Percentiles rank a stretch among this genome's conserved stretches.
Conservation (phyloP, 2,113 vertebrate genomes). For the Catharus fuscescens region DNA sequence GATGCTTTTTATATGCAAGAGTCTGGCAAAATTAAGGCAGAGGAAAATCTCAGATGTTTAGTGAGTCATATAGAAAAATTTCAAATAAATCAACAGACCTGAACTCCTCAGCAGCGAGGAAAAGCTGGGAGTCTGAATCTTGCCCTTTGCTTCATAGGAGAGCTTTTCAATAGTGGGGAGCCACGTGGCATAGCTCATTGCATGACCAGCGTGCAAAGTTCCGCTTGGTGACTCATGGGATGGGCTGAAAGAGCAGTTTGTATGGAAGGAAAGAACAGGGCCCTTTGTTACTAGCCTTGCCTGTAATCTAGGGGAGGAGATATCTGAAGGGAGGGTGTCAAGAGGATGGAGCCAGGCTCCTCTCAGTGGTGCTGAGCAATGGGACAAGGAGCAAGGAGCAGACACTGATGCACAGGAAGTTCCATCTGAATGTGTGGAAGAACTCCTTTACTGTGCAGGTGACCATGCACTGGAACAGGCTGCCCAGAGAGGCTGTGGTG, state of each 20-base stretch:
- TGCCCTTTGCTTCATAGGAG: background rate
- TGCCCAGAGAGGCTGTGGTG: background rate
- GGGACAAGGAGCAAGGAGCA: background rate
- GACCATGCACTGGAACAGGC: background rate
- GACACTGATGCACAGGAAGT: background rate
- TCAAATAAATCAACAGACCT: background rate
- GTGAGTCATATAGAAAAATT: background rate
- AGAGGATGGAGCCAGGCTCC: background rate
- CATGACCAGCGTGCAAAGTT: background rate
- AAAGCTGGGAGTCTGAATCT: background rate
- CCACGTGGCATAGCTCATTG: background rate
- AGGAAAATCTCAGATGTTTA: background rate
- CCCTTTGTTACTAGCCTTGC: background rate
- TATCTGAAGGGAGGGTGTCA: background rate
- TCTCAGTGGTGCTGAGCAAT: background rate
- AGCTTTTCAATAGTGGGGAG: background rate
- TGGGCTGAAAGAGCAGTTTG: background rate
- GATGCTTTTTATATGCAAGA: background rate
- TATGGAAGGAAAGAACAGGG: background rate
- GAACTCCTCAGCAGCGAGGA: background rate
- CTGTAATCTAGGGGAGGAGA: background rate
- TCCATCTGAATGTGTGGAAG: background rate
- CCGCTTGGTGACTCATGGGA: background rate
- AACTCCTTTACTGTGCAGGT: background rate
- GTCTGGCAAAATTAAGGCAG: background rate